phyloP scores from a whole-genome alignment of 2,113 vertebrate genomes.

The Anser cygnoides region DNA sequence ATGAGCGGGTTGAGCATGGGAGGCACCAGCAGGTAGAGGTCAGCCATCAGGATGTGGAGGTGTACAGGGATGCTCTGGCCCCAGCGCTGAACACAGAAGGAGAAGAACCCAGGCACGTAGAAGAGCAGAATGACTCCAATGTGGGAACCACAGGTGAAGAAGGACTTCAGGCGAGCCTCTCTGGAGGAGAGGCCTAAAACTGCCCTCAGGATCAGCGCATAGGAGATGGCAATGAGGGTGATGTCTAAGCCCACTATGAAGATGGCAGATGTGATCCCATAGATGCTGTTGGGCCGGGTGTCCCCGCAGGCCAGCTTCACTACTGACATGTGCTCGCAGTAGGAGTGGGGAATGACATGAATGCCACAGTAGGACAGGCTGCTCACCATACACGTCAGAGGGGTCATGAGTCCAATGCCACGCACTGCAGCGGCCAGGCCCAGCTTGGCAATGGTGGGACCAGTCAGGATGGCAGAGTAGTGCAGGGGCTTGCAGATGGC shows the following conservation, averaged over 20 bases:
- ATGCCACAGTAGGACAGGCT: not conserved
- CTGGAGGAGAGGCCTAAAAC: slow-evolving; percentile 44
- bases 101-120: not conserved
- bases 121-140: slow-evolving; percentile 42
- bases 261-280: not conserved
- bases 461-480: not conserved
- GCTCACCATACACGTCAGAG: not conserved
- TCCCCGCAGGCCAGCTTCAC: not conserved
- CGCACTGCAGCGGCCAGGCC: not conserved
- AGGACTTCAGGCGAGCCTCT: slow-evolving; percentile 57
- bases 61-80: not conserved
- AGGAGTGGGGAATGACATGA: not conserved
- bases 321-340: not conserved
- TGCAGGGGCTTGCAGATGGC: not conserved
- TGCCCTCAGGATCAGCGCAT: slow-evolving; percentile 48
- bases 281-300: not conserved
- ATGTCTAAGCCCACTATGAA: not conserved
- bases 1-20: not conserved
- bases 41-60: not conserved
- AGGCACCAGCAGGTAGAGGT: not conserved
- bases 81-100: not conserved
- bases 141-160: slow-evolving; percentile 58
- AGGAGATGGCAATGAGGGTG: slow-evolving; percentile 54
- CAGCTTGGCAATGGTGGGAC: not conserved
- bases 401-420: accelerated